Base-by-base conservation (phyloP, 1,140 invertebrate species). In the Tetranychus urticae region DNA sequence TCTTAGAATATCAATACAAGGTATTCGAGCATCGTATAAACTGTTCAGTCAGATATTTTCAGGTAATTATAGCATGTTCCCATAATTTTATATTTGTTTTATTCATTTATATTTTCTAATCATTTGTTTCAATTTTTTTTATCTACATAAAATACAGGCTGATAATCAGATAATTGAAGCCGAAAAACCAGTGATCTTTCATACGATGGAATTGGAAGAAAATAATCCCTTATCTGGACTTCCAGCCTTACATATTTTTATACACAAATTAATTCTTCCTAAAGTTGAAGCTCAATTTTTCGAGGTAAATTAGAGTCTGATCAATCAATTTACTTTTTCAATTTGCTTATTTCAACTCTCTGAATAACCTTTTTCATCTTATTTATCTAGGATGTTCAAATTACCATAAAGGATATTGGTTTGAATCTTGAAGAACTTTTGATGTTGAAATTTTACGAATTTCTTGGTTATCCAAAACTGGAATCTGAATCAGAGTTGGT, bases 81-180 rank as follows among this genome's bases (percentile, higher is more conserved):
- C 10, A 6, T 42, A 42, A 42, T 42, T 42, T 6, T 42, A 5
- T 6, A 42, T 6, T 6, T 42, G 39, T 6, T 42, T 42, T 6
- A 42, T 42, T 10, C 1, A 42, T 10, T 42, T 23, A 47, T 47
- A 12, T 52, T n/a, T 23, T 52, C 66, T 80, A 55, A 56, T 35
- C 47, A 10, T 12, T 23, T 59, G n/a, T 57, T n/a, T 13, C 46
- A 7, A 13, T 47, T 55, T 39, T 34, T 39, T 59, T 10, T 42
- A 36, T 37, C 39, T 42, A 35, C 64, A n/a, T 46, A 1, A 52
- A 45, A 48, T 63, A 61, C 60, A 75, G 74, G 71, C 78, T 62
- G 82, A 96, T 71, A 94, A 94, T 78, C 89, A 89, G 75, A 68
- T 97, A 50, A 78, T 87, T 63, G 85, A 88, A 67, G 82, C 88